Evolutionary conservation across 2,888 invertebrate genomes (phyloP), one percentile per base, ranked within the genome.

Genomic region (Drosophila monieri): DNA sequence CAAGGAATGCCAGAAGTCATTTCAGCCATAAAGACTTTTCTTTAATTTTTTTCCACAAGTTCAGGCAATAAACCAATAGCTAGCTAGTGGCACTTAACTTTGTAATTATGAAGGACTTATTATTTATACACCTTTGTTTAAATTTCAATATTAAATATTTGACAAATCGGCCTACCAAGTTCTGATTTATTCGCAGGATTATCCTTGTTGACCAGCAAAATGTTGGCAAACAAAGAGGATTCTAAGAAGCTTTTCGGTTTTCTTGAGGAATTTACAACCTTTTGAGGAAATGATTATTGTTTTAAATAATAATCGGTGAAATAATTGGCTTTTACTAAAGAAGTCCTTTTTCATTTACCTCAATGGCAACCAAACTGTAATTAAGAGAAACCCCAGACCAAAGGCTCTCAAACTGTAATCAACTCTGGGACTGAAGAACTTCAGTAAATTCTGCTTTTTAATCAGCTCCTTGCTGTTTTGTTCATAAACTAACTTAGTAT

Each of bases 391-490:
- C 14, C 27, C 8, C 8, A 35, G 14, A n/a, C 43, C 14, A 44
- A 32, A 32, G 32, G 51, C 10, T 6, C 23, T 2, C 43, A 64
- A 64, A 66, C 66, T 66, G 51, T 52, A 65, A 65, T 66, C 66
- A 66, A 64, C 43, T 2, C 9, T 9, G 27, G 9, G 9, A 27
- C 3, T 27, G 9, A 21, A 23, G 35, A 51, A 18, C 49, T 1
- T 18, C 4, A 1, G 32, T 51, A 65, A 62, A 65, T 65, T 62
- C 23, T 51, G 30, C 23, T 30, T 44, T 62, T 64, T 52, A 64
- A 66, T 54, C n/a, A 47, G 44, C 54, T 46, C 14, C 6, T 8
- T 25, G 54, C 53, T 67, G 25, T 10, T 25, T 18, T 65, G 53
- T 37, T 21, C 23, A 15, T 69, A 57, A 56, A 46, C 18, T 51